phyloP scores from a whole-genome alignment of 1,140 invertebrate species.

The Psilanteris sp. region DNA sequence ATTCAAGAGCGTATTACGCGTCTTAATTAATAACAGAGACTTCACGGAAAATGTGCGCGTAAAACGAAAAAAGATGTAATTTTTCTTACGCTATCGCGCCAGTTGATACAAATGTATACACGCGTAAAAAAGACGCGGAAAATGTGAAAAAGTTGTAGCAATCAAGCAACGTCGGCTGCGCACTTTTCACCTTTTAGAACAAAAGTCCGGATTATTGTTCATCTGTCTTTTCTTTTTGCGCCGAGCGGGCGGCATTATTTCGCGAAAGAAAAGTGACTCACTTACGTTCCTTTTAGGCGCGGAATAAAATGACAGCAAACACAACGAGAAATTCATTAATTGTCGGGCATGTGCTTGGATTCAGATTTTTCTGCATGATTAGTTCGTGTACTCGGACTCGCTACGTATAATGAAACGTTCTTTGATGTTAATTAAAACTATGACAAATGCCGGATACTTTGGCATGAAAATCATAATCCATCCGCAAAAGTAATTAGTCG shows the following conservation, averaged over 20 bases:
- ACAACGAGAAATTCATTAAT: conserved; percentile 51
- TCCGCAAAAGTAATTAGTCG: conserved; percentile 32
- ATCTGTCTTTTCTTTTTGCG: conserved; percentile 41
- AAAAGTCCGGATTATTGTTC: conserved; percentile 61
- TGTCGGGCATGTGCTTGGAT: conserved; percentile 9
- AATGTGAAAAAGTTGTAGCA: conserved; percentile 54
- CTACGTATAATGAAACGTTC: conserved; percentile 8
- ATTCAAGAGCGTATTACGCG: no score
- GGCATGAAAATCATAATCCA: conserved; percentile 35
- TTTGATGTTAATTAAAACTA: conserved; percentile 48
- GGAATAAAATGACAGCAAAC: conserved; percentile 25
- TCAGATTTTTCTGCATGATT: conserved; percentile 43
- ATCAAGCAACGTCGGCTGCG: conserved; percentile 51
- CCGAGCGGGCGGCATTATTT: conserved; percentile 33
- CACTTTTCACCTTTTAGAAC: conserved; percentile 57
- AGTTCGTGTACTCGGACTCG: conserved; percentile 21
- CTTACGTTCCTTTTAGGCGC: conserved; percentile 44
- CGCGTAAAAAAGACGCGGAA: conserved; percentile 20
- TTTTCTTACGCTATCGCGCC: conserved; percentile 14
- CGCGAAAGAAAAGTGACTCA: conserved; percentile 56
- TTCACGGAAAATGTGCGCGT: neutral
- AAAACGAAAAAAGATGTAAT: neutral
- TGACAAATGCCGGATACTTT: conserved; percentile 24
- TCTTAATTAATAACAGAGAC: no score
- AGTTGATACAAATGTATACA: conserved; percentile 39